Evolutionary conservation across 2,113 vertebrate species (phyloP).

Genomic region (Marcusenius ussheri): DNA sequence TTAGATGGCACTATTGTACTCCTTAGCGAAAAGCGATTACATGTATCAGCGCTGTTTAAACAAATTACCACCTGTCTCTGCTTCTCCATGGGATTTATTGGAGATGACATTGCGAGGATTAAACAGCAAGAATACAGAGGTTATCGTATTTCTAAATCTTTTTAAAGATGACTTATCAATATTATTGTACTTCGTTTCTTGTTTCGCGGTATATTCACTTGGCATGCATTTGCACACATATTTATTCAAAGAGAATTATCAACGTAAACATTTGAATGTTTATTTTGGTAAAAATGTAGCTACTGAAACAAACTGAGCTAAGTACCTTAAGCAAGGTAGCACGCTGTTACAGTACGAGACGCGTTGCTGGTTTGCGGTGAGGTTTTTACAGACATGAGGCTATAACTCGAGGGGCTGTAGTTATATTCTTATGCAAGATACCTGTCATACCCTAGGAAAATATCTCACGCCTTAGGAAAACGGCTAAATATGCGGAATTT

Average conservation of each 20-base stretch:
- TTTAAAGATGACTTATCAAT: not conserved
- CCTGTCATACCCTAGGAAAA: not conserved
- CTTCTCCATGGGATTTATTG: not conserved
- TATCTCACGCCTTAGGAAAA: not conserved
- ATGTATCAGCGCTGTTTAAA: not conserved
- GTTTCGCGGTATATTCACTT: not conserved
- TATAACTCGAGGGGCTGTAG: not conserved
- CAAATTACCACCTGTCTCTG: not conserved
- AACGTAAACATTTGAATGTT: not conserved
- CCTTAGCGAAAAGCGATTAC: not conserved
- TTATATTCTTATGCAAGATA: not conserved
- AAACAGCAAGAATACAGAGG: not conserved
- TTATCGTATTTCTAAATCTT: not conserved
- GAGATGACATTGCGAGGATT: not conserved
- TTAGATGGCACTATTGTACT: slow-evolving; percentile 1
- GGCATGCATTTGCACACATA: not conserved
- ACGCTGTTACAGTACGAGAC: not conserved
- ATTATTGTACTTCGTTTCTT: not conserved
- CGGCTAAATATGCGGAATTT: not conserved
- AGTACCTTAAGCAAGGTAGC: not conserved
- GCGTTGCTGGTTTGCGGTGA: not conserved
- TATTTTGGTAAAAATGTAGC: not conserved
- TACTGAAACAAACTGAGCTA: not conserved
- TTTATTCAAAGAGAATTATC: not conserved
- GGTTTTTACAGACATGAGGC: not conserved